Conservation (phyloP, 2,113 vertebrate genomes). For the Antechinus flavipes region DNA sequence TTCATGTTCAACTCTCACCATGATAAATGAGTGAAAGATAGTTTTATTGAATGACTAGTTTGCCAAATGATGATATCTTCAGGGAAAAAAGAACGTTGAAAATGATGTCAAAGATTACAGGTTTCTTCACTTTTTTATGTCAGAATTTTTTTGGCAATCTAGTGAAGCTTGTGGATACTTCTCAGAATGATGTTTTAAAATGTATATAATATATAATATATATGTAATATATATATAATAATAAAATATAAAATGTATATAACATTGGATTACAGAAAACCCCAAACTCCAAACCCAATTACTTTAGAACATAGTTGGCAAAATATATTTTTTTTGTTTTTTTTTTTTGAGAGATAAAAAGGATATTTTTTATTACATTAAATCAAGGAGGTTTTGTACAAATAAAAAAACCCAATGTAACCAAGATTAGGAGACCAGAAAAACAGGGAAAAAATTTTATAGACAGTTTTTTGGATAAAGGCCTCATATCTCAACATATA, state of each 20-base stretch:
- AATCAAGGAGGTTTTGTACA: too few relatives aligned
- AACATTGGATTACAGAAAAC: not conserved
- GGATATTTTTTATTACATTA: too few relatives aligned
- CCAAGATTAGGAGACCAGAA: too few relatives aligned
- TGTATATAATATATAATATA: not conserved
- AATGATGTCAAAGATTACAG: not conserved
- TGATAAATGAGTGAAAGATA: not conserved
- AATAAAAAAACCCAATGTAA: too few relatives aligned
- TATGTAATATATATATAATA: too few relatives aligned
- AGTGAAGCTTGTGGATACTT: not conserved
- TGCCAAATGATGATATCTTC: not conserved
- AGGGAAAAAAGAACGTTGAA: not conserved
- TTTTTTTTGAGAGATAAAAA: too few relatives aligned
- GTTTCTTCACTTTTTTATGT: not conserved
- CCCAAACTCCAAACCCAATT: not conserved
- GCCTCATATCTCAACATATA: too few relatives aligned
- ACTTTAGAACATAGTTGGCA: not conserved
- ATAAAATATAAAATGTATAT: not conserved
- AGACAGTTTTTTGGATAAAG: too few relatives aligned
- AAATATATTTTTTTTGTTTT: not conserved
- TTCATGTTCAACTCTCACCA: constrained; percentile 21
- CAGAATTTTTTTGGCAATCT: not conserved
- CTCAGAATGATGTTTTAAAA: not conserved
- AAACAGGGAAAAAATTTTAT: too few relatives aligned
- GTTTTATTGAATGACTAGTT: not conserved